Conservation (phyloP, 1,140 invertebrate species). For the Drosophila insularis region DNA sequence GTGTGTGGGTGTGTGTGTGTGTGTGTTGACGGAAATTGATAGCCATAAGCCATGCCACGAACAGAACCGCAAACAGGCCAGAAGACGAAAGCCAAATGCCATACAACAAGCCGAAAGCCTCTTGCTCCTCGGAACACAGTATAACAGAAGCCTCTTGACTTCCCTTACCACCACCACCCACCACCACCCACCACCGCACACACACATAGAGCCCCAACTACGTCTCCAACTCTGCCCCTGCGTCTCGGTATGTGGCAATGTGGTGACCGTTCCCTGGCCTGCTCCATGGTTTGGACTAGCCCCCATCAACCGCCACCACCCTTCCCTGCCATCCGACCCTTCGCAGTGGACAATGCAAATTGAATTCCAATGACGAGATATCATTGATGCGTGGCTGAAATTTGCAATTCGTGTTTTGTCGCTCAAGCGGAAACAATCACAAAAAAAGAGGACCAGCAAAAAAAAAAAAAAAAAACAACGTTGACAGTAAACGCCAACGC, state of each 20-base stretch:
- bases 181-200: neutral
- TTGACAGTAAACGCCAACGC: constrained; percentile 23
- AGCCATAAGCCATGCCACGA: constrained; percentile 48
- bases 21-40: constrained; percentile 53
- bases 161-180: neutral
- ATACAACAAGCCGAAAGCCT: neutral
- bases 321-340: neutral
- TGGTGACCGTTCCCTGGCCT: constrained; percentile 11
- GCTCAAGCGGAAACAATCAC: constrained; percentile 67
- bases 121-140: neutral
- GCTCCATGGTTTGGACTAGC: constrained; percentile 15
- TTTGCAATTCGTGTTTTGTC: constrained; percentile 77
- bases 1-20: constrained; percentile 8
- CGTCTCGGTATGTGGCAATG: constrained; percentile 41
- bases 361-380: constrained; percentile 76
- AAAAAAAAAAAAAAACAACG: constrained; percentile 20
- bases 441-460: constrained; percentile 26
- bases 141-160: no score
- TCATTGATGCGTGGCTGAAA: constrained; percentile 77
- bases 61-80: constrained; percentile 62
- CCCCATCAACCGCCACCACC: neutral
- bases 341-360: constrained; percentile 70
- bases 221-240: neutral
- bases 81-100: constrained; percentile 63
- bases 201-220: neutral